Conservation (phyloP, 2,797 vertebrate genomes). For the Centropyge bicolor region DNA sequence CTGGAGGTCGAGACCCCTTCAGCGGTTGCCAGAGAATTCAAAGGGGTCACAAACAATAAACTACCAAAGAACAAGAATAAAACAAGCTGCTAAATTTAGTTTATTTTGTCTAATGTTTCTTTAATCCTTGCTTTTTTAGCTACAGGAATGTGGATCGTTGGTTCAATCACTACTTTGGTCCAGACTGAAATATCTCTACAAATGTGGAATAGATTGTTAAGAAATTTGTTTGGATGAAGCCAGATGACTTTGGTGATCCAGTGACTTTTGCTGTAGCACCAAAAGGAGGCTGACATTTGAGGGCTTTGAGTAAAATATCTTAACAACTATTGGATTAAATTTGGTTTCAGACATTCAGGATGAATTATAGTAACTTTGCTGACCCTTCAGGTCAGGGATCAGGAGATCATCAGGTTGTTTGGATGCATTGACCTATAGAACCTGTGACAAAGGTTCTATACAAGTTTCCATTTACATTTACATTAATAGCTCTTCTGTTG, state of each 20-base stretch:
- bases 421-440: too few species aligned
- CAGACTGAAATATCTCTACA: conserved; percentile 2
- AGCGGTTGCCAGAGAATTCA: neutral
- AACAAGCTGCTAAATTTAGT: neutral
- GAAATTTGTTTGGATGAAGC: too few species aligned
- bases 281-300: neutral
- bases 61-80: neutral
- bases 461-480: too few species aligned
- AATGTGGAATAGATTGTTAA: neutral
- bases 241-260: neutral
- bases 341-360: neutral
- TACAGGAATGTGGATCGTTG: neutral
- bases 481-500: neutral
- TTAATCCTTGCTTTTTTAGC: neutral
- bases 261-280: neutral
- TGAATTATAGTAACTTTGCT: neutral
- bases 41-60: neutral
- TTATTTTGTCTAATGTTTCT: neutral
- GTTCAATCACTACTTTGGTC: neutral
- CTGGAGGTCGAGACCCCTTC: neutral
- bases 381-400: too few species aligned
- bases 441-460: too few species aligned
- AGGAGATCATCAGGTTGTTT: too few species aligned
- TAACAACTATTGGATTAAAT: neutral
- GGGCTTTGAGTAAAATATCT: neutral